Base-by-base conservation (phyloP, 2,797 vertebrate species). In the Valencia hispanica region DNA sequence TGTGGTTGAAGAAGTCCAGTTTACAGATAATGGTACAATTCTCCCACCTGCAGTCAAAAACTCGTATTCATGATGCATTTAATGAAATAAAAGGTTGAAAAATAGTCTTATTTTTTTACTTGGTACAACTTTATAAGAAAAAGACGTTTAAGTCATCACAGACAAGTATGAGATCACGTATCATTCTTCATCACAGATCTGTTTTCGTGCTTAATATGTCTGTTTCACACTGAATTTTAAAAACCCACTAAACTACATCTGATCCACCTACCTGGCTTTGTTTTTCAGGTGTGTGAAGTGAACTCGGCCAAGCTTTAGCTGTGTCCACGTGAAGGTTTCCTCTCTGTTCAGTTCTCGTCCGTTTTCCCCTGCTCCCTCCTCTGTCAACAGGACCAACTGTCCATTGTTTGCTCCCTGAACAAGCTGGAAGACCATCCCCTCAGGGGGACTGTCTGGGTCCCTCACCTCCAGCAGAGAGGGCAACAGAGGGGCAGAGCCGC, bases 391-490 rank as follows among this genome's bases (percentile, higher is more conserved):
- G 43, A 95, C 53, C 17, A 99, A 91, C 14, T 70, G 88, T 3
- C 98, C 98, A 0, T 96, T 97, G 82, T 87, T 93, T 6, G 98
- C 97, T 4, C 79, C 0, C 70, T 86, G 94, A 6, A 94, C 84
- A 0, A 99, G 68, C 0, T 90, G 96, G 66, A 99, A 95, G 39
- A 89, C 15, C 25, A 96, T 93, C 47, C 68, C 91, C 25, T 93
- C 92, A 0, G 85, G 17, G 0, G 84, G 86, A 57, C 88, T 89
- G 30, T 92, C 95, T 0, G 74, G 69, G 17, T 94, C 96, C 12
- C 81, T 81, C 11, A 92, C 79, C 0, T 86, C 91, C 86, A 99
- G 91, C 45, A 97, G 86, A 22, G 92, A 76, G 5, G 87, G 79
- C 43, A 89, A 87, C 25, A 99, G 89, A 0, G 94, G 92, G 63